A percentile compares a stretch with the other conserved stretches of the same genome.
phyloP scores from a whole-genome alignment of 2,888 invertebrate species.

The Ectobius pallidus region DNA sequence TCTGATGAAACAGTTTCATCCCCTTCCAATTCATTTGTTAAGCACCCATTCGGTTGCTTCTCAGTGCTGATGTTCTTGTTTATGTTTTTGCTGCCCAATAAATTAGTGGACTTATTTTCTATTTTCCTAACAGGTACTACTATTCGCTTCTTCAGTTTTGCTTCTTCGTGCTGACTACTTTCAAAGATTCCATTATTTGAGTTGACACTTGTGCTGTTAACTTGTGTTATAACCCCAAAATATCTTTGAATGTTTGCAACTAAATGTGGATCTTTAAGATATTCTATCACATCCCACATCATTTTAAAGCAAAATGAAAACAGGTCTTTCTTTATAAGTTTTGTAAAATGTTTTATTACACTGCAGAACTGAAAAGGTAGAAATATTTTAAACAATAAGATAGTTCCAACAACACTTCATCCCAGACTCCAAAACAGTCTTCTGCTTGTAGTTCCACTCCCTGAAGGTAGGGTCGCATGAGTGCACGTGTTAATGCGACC shows the following conservation, averaged over 20 bases:
- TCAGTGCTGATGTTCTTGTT: conserved; percentile 42
- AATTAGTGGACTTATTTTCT: conserved; percentile 44
- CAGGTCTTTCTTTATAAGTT: too few species aligned
- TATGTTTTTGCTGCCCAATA: conserved; percentile 15
- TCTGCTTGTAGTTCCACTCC: too few species aligned
- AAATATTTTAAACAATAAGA: too few species aligned
- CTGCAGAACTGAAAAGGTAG: too few species aligned
- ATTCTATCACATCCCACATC: conserved; percentile 58
- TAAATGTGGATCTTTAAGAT: conserved; percentile 75
- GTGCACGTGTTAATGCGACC: too few species aligned
- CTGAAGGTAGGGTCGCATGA: too few species aligned
- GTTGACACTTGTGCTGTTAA: conserved; percentile 22
- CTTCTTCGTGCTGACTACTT: neutral
- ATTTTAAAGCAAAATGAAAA: too few species aligned
- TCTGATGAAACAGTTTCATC: conserved; percentile 57
- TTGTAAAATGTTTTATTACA: too few species aligned
- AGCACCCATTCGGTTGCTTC: neutral
- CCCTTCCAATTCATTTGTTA: conserved; percentile 50
- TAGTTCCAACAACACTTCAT: too few species aligned
- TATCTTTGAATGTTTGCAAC: conserved; percentile 80
- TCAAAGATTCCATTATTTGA: neutral
- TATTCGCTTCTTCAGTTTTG: neutral
- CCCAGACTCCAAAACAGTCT: too few species aligned
- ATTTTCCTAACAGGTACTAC: conserved; percentile 49
- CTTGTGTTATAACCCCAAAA: conserved; percentile 69